Conservation (phyloP, 2,113 vertebrate species). For the Caloenas nicobarica region DNA sequence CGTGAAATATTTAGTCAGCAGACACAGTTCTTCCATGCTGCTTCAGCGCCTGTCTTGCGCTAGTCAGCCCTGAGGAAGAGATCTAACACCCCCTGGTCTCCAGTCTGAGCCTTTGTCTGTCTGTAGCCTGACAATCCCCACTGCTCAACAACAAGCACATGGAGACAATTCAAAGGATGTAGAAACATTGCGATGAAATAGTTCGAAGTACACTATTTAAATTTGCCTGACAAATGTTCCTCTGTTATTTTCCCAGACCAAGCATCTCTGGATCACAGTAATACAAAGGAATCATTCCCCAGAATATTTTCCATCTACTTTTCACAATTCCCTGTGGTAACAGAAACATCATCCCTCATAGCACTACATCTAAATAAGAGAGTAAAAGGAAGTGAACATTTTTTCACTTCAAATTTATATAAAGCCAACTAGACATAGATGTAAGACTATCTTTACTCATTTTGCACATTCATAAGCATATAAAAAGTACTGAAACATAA, state of each 20-base stretch:
- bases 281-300: background rate
- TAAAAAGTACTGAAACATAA: background rate
- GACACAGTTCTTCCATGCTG: fast-evolving
- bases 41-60: background rate
- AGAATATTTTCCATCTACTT: background rate
- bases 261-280: background rate
- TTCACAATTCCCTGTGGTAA: background rate
- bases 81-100: background rate
- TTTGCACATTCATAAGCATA: background rate
- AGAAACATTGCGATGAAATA: background rate
- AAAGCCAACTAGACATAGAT: background rate
- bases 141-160: background rate
- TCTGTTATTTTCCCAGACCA: background rate
- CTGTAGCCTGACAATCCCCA: background rate
- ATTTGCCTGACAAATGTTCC: background rate
- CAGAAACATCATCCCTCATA: background rate
- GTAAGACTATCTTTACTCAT: background rate
- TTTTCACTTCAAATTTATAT: background rate
- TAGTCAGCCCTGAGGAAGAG: background rate
- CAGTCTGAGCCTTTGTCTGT: background rate
- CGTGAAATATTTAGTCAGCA: background rate
- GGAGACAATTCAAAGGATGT: background rate
- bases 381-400: background rate
- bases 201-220: background rate
- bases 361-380: background rate